phyloP scores from a whole-genome alignment of 30 jellyfish, hydroid and myxozoan species.

The Morbakka virulenta region DNA sequence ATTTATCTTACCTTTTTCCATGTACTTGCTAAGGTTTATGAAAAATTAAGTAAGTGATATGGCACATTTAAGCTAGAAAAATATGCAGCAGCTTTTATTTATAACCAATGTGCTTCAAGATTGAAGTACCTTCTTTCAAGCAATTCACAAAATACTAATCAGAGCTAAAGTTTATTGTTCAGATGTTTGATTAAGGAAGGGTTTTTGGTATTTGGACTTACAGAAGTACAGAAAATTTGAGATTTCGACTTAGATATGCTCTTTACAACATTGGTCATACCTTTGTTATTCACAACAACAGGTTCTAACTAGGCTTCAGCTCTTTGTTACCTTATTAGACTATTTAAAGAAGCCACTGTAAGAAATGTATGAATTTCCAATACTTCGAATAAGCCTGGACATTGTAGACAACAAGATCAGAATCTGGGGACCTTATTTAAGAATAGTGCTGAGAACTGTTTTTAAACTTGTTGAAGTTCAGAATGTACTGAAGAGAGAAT shows the following conservation, averaged over 20 bases:
- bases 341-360: conserved; percentile 1
- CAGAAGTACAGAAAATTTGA: no score
- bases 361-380: conserved; percentile 22
- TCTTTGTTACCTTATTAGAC: conserved; percentile 18
- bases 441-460: conserved; percentile 7
- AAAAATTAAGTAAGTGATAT: conserved; percentile 20
- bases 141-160: conserved; percentile 11
- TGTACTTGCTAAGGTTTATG: conserved; percentile 29
- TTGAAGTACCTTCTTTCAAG: conserved; percentile 7
- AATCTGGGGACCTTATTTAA: background rate
- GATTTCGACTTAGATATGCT: conserved; percentile 20
- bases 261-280: conserved; percentile 1
- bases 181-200: no score
- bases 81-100: conserved; percentile 35
- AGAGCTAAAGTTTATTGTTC: no score
- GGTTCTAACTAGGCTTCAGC: conserved; percentile 40
- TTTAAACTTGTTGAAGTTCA: conserved; percentile 23
- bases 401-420: conserved; percentile 36
- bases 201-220: no score
- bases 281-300: conserved; percentile 29
- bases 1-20: conserved; percentile 35
- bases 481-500: background rate
- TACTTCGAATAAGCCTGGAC: conserved; percentile 38
- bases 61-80: conserved; percentile 35
- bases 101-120: conserved; percentile 21